phyloP scores from a whole-genome alignment of 2,113 vertebrate species.

The Micronisus gabar region DNA sequence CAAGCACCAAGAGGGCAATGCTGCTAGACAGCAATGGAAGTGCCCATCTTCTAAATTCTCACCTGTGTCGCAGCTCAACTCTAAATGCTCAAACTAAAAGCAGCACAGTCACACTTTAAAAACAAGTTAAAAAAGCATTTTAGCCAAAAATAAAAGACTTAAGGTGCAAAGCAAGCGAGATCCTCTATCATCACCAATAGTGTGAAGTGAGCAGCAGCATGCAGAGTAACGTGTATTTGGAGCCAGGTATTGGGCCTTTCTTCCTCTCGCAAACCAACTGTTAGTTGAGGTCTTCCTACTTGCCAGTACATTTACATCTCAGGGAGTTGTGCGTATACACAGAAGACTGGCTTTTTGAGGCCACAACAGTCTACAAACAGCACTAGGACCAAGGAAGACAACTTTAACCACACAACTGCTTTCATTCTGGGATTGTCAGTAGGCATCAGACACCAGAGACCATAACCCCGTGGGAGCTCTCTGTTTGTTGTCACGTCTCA shows the following conservation, averaged over 20 bases:
- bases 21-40: background rate
- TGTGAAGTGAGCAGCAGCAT: constrained; percentile 10
- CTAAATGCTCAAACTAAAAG: background rate
- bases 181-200: background rate
- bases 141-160: background rate
- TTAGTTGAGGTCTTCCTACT: background rate
- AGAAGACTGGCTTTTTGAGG: background rate
- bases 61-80: background rate
- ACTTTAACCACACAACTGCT: accelerated
- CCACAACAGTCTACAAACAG: background rate
- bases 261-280: background rate
- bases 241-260: background rate
- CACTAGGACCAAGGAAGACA: background rate
- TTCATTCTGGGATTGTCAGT: background rate
- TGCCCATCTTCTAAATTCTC: background rate
- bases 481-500: accelerated
- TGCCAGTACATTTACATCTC: background rate
- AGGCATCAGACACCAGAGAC: background rate
- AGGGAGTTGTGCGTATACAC: accelerated
- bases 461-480: background rate
- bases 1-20: background rate
- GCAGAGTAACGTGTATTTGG: background rate
- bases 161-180: constrained; percentile 44
- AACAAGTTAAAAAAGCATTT: background rate
- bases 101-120: background rate